Percentiles rank a stretch among this genome's conserved stretches.
These are phyloP conservation scores for Pseudochirops cupreus DNA, from an alignment of 2,797 vertebrate genomes.

Conservation along the genomic window DNA sequence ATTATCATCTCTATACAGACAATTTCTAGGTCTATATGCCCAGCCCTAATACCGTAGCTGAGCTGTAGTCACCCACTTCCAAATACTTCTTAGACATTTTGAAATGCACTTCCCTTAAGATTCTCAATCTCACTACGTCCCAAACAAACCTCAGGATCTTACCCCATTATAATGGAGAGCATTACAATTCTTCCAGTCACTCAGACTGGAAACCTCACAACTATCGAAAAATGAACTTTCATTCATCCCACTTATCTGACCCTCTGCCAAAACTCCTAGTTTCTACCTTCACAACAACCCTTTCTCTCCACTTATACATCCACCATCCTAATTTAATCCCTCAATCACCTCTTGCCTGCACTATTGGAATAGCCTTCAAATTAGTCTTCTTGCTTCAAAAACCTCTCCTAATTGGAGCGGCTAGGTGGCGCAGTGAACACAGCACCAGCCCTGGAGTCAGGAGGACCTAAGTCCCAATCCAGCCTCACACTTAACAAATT, in stretches of 20 bases:
- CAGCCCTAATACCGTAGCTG: not conserved
- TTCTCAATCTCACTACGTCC: not conserved
- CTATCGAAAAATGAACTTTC: not conserved
- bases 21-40: not conserved
- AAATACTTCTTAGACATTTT: not conserved
- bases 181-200: not conserved
- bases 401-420: not conserved
- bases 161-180: not conserved
- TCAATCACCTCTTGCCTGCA: not conserved
- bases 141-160: not conserved
- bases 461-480: no score
- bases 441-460: no score
- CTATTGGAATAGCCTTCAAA: not conserved
- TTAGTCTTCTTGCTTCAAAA: not conserved
- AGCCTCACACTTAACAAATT: no score
- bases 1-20: not conserved
- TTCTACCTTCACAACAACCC: not conserved
- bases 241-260: not conserved
- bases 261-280: not conserved
- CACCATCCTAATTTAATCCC: not conserved
- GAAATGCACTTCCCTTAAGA: no score
- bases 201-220: not conserved
- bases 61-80: not conserved
- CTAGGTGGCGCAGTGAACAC: no score
- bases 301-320: not conserved